These are phyloP conservation scores for Trichomalopsis sarcophagae DNA, from an alignment of 1,140 invertebrate genomes.

Conservation along the genomic window DNA sequence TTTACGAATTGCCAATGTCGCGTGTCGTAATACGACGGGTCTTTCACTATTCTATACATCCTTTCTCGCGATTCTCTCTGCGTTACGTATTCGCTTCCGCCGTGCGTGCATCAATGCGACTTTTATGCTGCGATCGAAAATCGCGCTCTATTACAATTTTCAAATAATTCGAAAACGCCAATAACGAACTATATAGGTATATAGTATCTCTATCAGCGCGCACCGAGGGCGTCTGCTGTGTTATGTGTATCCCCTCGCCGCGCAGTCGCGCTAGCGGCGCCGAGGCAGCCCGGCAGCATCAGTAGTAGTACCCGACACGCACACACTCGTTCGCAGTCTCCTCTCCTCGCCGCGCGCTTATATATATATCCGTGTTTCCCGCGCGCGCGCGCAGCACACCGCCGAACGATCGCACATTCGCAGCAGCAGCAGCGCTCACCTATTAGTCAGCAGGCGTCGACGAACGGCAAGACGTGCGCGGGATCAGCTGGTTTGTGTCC, in stretches of 20 bases:
- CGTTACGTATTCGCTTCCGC: neutral
- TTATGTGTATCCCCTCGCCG: constrained; percentile 40
- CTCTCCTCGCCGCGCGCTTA: neutral
- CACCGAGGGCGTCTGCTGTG: neutral
- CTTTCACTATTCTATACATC: too few species aligned
- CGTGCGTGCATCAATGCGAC: neutral
- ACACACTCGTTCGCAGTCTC: neutral
- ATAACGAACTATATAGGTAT: neutral
- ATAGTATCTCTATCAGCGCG: too few species aligned
- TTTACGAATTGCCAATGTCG: too few species aligned
- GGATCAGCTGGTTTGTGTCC: constrained; percentile 45
- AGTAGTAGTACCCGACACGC: too few species aligned
- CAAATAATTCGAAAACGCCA: too few species aligned
- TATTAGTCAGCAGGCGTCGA: neutral
- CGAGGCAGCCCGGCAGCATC: neutral
- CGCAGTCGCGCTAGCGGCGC: constrained; percentile 66
- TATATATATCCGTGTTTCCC: neutral
- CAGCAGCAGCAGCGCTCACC: neutral
- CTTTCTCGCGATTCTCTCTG: too few species aligned
- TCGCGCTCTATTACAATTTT: too few species aligned
- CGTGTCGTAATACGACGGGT: too few species aligned
- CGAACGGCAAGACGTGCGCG: constrained; percentile 11
- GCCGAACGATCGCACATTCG: neutral
- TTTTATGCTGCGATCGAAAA: neutral
- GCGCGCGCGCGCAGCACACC: neutral